A percentile compares a stretch with the other conserved stretches of the same genome.
Evolutionary conservation across 1,140 invertebrate species (phyloP).

Genomic region (Micrasema longulum): DNA sequence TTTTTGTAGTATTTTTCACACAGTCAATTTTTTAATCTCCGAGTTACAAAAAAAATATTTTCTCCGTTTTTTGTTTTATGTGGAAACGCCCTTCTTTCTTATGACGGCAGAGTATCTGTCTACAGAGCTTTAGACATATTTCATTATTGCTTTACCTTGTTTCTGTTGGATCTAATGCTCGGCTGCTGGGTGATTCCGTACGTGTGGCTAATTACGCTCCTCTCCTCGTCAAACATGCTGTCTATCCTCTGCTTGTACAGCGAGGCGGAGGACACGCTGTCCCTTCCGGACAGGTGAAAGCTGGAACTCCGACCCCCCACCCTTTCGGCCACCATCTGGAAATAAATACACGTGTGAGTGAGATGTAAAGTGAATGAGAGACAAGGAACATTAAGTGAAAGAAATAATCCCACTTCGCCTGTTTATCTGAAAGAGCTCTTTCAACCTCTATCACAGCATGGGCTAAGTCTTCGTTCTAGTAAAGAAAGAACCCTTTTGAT

Average conservation of each 20-base stretch:
- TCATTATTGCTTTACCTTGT: conserved; percentile 56
- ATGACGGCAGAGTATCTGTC: conserved; percentile 86
- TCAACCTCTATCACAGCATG: no score
- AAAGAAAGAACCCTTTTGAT: no score
- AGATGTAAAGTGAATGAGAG: no score
- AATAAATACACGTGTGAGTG: no score
- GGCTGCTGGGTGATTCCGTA: conserved; percentile 53
- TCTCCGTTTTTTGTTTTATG: no score
- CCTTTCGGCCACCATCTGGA: conserved; percentile 16
- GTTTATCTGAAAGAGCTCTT: no score
- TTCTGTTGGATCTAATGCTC: conserved; percentile 34
- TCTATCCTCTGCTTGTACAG: conserved; percentile 86
- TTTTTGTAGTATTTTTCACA: no score
- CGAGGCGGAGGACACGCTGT: conserved; percentile 72
- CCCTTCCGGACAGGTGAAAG: conserved; percentile 61
- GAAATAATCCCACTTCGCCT: no score
- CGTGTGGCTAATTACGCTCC: conserved; percentile 61
- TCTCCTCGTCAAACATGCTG: conserved; percentile 81
- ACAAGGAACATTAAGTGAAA: no score
- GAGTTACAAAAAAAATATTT: no score
- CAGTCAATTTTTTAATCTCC: no score
- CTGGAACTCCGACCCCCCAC: conserved; percentile 60
- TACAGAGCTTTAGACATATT: conserved; percentile 75
- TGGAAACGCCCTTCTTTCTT: conserved; percentile 71
- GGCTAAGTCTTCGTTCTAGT: no score